phyloP scores from a whole-genome alignment of 2,888 invertebrate species.

The Homarus gammarus region DNA sequence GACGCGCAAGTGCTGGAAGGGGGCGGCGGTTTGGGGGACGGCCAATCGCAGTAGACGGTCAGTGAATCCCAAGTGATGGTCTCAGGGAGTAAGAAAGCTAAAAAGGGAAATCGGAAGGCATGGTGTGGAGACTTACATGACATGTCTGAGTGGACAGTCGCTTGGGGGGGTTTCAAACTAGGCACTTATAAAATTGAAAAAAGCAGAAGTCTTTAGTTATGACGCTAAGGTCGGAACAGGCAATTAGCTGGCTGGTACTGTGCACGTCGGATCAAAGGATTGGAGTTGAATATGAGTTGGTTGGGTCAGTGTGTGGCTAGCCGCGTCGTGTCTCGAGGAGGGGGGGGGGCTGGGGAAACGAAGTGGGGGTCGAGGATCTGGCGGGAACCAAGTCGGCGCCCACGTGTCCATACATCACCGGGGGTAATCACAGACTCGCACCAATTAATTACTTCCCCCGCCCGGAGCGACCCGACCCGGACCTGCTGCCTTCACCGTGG shows the following conservation, averaged over 20 bases:
- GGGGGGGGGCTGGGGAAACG: background rate
- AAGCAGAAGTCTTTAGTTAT: too few relatives aligned
- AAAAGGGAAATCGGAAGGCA: too few relatives aligned
- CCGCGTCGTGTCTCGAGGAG: background rate
- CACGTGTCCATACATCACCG: constrained; percentile 41
- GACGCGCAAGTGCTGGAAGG: background rate
- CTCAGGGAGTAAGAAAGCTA: too few relatives aligned
- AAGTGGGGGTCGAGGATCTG: background rate
- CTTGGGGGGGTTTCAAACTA: too few relatives aligned
- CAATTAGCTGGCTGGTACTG: background rate
- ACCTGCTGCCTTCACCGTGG: constrained; percentile 40
- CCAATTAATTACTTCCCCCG: constrained; percentile 44
- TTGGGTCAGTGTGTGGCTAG: background rate
- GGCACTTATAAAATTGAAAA: too few relatives aligned
- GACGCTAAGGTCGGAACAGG: background rate
- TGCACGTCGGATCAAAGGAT: background rate
- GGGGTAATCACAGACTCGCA: constrained; percentile 36
- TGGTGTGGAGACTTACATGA: too few relatives aligned
- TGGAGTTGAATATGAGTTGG: background rate
- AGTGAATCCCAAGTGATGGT: too few relatives aligned
- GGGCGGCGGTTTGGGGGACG: background rate
- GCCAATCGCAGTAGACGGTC: too few relatives aligned
- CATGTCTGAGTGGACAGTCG: too few relatives aligned
- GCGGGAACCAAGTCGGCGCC: constrained; percentile 2
- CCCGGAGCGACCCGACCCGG: constrained; percentile 10